Base-by-base conservation (phyloP, 2,113 vertebrate species). In the Gymnobelideus leadbeateri region DNA sequence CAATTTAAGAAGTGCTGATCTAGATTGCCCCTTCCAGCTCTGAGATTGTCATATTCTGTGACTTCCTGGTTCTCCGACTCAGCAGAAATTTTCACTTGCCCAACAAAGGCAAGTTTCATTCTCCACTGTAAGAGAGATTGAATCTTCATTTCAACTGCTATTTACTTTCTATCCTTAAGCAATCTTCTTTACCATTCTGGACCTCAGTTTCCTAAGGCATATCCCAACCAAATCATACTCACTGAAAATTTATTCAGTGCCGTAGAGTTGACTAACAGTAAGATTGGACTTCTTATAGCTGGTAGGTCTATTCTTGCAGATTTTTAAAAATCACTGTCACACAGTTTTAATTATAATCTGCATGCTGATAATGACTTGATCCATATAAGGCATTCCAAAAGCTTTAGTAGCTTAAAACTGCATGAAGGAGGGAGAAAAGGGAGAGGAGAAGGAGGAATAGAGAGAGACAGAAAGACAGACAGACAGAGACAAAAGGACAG, bases 251-350 rank as follows among this genome's bases (percentile, higher is more conserved):
- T n/a, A 3, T 77, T 77, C 16, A 77, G 37, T 14, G 5, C 37
- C 68, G 8, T 77, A 77, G 37, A 77, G 37, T 7, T 43, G 37
- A 16, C 16, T 77, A n/a, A n/a, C 68, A 14, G 28, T 77, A 77
- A n/a, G 12, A 37, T 7, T n/a, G 31, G 37, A 68, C 37, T 19
- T 77, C 16, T 77, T 77, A n/a, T 37, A 77, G 14, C 68, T n/a
- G 1, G 3, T n/a, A 19, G 12, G 14, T n/a, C 37, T n/a, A 3
- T 1, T 77, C 14, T 16, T 19, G 14, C 5, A 77, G 4, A n/a
- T n/a, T n/a, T 77, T 77, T 77, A 77, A n/a, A 77, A 77, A n/a
- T 31, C 16, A 77, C 37, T 77, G 68, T 77, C 37, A 21, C 31
- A 14, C 16, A 21, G 68, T 77, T 77, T 77, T n/a, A 77, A 77